phyloP scores from a whole-genome alignment of 1,140 invertebrate species.

The Pseudomyrmex pallidus region DNA sequence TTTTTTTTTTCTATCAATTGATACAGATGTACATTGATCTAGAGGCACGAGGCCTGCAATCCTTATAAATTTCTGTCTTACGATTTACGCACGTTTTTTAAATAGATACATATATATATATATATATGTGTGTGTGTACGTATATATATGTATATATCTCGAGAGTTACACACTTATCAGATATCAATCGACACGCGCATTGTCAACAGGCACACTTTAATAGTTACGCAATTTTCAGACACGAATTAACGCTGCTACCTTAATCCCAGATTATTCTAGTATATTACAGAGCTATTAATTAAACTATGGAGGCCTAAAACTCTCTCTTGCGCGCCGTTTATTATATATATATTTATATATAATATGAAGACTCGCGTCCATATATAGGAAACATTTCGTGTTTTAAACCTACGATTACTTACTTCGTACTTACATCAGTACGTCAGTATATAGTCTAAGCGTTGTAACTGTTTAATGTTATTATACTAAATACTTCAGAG shows the following conservation, averaged over 20 bases:
- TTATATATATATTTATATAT: not conserved
- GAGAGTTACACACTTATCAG: constrained; percentile 6
- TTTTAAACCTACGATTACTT: constrained; percentile 72
- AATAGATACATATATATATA: no score
- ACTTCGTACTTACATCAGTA: constrained; percentile 55
- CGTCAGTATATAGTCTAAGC: constrained; percentile 73
- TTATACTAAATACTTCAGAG: constrained; percentile 81
- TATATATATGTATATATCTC: not conserved
- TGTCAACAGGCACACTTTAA: constrained; percentile 13
- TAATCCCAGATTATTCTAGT: constrained; percentile 52
- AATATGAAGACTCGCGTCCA: constrained; percentile 75
- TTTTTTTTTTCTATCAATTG: constrained; percentile 3
- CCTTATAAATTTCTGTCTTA: constrained; percentile 1
- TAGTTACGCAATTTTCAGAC: constrained; percentile 46
- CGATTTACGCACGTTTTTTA: constrained; percentile 29
- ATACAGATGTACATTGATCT: constrained; percentile 60
- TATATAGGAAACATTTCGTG: constrained; percentile 72
- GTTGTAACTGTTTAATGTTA: constrained; percentile 74
- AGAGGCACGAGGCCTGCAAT: not conserved
- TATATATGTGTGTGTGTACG: no score
- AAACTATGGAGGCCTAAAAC: constrained; percentile 66
- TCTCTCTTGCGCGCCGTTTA: constrained; percentile 38
- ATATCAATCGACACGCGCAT: constrained; percentile 4
- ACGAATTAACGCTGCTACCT: constrained; percentile 32
- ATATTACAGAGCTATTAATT: constrained; percentile 68